A percentile compares a stretch with the other conserved stretches of the same genome.
Conservation (phyloP, 2,797 vertebrate species). For the Rhodeus uyekii region DNA sequence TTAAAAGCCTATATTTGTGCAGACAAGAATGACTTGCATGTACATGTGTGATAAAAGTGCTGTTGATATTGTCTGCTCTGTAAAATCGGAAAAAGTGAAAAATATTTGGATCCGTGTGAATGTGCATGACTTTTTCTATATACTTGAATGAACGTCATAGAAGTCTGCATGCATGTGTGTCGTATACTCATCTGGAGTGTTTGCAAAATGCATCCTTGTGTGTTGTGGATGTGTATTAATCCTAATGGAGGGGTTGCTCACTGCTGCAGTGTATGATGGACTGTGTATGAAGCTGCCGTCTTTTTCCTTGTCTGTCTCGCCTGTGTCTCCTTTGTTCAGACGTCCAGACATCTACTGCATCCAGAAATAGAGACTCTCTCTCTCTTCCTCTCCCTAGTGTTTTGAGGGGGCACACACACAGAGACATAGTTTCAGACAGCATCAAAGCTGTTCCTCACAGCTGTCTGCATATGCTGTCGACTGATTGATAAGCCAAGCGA, state of each 20-base stretch:
- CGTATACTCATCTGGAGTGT: not conserved
- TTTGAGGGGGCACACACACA: slow-evolving; percentile 26
- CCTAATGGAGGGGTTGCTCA: slow-evolving; percentile 41
- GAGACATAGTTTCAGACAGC: slow-evolving; percentile 28
- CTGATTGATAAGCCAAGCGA: slow-evolving; percentile 19
- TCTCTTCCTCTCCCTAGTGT: slow-evolving; percentile 40
- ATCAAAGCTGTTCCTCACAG: slow-evolving; percentile 46
- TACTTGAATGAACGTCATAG: not conserved
- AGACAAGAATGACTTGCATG: not conserved
- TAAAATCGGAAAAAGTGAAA: not conserved
- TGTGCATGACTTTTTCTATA: not conserved
- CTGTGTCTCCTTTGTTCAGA: slow-evolving; percentile 63
- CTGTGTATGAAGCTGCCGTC: slow-evolving; percentile 65
- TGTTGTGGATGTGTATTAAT: slow-evolving; percentile 5
- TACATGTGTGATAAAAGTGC: not conserved
- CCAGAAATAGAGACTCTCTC: slow-evolving; percentile 67
- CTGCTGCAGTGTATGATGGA: slow-evolving; percentile 59
- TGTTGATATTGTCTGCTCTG: not conserved
- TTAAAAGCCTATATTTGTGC: not conserved
- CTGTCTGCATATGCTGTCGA: slow-evolving; percentile 35
- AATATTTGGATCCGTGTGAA: not conserved
- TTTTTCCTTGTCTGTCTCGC: slow-evolving; percentile 51
- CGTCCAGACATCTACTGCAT: slow-evolving; percentile 69
- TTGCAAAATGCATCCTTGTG: no score
- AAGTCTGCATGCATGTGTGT: not conserved